These are phyloP conservation scores for Tupaia tana DNA, from an alignment of 2,113 vertebrate genomes.

Conservation along the genomic window DNA sequence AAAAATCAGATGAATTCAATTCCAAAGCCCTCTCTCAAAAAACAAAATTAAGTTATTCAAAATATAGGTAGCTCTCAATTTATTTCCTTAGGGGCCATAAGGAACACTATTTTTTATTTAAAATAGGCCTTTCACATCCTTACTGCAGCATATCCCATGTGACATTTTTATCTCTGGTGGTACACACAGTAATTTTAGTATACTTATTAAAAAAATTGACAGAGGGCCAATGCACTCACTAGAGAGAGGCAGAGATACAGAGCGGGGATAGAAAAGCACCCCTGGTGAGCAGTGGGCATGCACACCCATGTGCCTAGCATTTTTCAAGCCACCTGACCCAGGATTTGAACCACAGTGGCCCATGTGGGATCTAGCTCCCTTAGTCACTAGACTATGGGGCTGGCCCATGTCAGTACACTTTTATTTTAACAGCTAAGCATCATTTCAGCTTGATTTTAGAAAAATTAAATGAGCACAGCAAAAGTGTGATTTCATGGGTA, in stretches of 20 bases:
- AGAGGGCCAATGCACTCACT: too few species aligned
- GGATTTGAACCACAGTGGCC: too few species aligned
- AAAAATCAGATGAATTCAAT: conserved; percentile 6
- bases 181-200: not conserved
- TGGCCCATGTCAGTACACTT: not conserved
- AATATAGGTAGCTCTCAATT: not conserved
- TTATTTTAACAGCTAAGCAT: not conserved
- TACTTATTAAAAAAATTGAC: too few species aligned
- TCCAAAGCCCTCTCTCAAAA: not conserved
- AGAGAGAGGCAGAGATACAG: too few species aligned
- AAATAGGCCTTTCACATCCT: not conserved
- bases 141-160: accelerated
- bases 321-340: too few species aligned
- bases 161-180: not conserved
- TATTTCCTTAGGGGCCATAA: not conserved
- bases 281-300: too few species aligned
- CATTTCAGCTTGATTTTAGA: conserved; percentile 1
- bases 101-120: not conserved
- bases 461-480: not conserved
- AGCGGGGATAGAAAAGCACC: too few species aligned
- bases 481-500: not conserved
- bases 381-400: too few species aligned
- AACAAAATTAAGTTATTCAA: not conserved
- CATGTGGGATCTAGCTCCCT: too few species aligned
- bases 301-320: too few species aligned